Base-by-base conservation (phyloP, 2,888 invertebrate species). In the Noctua fimbriata region DNA sequence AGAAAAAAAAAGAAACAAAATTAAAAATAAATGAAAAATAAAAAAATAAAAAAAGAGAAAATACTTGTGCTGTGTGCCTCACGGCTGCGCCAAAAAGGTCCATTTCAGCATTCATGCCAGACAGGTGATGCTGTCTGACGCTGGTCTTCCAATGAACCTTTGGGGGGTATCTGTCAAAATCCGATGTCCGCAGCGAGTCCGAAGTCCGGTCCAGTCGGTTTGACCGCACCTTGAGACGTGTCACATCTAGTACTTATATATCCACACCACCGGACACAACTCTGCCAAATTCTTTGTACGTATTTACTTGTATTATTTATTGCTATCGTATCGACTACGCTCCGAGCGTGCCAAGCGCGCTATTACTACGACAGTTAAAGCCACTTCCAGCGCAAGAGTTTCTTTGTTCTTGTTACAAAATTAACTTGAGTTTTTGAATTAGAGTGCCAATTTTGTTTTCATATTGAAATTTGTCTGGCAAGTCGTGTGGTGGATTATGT, bases 231-330 rank as follows among this genome's bases (percentile, higher is more conserved):
- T 60, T 18, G 9, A 32, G 3, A 1, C 65, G 1, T 14, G 88
- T 0, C 93, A 85, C 89, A 89, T 96, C 95, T 76, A 95, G 94
- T 21, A 36, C 6, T 28, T 60, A 32, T 91, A 91, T 24, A 88
- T 91, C 93, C 47, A 0, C 18, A 69, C 32, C 78, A 90, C 92
- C 91, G 94, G 94, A 94, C 95, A 95, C 91, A 92, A 89, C 88
- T 92, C 93, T 95, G 96, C 96, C 96, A 97, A 97, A 96, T 95
- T 95, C 94, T 95, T 95, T 94, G 95, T 94, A 93, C 93, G 95
- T 96, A 96, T 96, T 96, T 96, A 94, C 94, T 90, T 83, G 85
- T 91, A 93, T 96, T 94, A 96, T 96, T 96, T 96, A 97, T 95
- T 88, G 90, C 92, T 88, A 86, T 92, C 89, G 92, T 96, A 96